A percentile compares a stretch with the other conserved stretches of the same genome.
Conservation (phyloP, 2,113 vertebrate species). For the Mormyrus lacerda region DNA sequence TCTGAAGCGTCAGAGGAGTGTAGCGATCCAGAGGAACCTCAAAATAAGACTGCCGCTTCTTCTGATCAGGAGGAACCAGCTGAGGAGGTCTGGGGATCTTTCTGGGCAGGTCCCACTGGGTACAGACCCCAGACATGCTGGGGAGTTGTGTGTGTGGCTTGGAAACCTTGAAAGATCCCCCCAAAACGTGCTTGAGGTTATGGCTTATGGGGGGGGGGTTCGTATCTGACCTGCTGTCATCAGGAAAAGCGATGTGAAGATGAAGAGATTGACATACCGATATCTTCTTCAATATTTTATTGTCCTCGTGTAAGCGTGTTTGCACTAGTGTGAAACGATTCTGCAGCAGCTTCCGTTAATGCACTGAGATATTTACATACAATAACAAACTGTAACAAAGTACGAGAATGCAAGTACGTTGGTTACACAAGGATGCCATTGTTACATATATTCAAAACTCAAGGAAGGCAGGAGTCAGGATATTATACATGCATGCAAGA, state of each 20-base stretch:
- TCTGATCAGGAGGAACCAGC: neutral
- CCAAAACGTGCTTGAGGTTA: neutral
- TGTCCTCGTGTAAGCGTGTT: neutral
- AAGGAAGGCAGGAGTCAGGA: neutral
- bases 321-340: neutral
- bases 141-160: too few relatives aligned
- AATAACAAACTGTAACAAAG: neutral
- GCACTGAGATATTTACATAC: neutral
- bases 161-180: neutral
- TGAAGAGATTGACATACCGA: neutral
- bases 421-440: neutral
- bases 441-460: neutral
- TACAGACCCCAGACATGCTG: neutral
- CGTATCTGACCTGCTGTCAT: neutral
- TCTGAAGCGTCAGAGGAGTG: neutral
- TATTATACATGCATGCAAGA: neutral
- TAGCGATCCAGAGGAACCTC: neutral
- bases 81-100: neutral
- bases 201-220: neutral
- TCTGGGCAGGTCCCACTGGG: neutral
- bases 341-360: neutral
- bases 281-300: neutral
- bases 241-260: neutral
- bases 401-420: neutral
- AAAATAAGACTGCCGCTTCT: neutral